Evolutionary conservation across 2,888 invertebrate species (phyloP), one percentile per base, ranked within the genome.

Genomic region (Hirtodrosophila alboralis): DNA sequence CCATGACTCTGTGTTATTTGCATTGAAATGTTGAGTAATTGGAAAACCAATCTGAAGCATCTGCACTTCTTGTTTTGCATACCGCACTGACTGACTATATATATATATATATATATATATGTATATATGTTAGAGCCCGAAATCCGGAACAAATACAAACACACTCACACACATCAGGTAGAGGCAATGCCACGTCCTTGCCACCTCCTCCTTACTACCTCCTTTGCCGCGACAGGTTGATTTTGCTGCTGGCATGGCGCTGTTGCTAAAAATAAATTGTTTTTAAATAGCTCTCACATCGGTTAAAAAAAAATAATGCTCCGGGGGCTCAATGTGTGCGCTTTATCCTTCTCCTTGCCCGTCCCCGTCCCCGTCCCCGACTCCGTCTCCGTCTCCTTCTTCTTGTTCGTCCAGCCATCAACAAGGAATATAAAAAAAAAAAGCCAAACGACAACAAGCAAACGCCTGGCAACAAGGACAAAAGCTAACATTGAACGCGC

Each of bases 11-110:
- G 48, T 64, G 85, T 58, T 85, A 85, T 81, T 85, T 81, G 80
- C 85, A 85, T 85, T 81, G 77, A 85, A 81, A 81, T 83, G 80
- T 80, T 86, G 86, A 83, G 84, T 84, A 83, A 83, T 83, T 83
- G 81, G 80, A 85, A 83, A 84, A 77, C 71, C 84, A 85, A 83
- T 85, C 80, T 83, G 81, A 80, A 86, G 77, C 84, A 86, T 77
- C 86, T 84, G 86, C 81, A 80, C 62, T 77, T 79, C 77, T 79
- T 72, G 78, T 80, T 84, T 84, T 75, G 86, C 86, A 80, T 83
- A 86, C 84, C 80, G 54, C 62, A 65, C 70, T 74, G 48, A 53
- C 67, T 47, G 72, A 60, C 70, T 41, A 13, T 40, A 27, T 51
- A 21, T 23, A 4, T 5, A 18, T 18, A 18, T 18, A 7, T 23